These are phyloP conservation scores for Delichon dasypus DNA, from an alignment of 2,797 vertebrate species.

Conservation along the genomic window DNA sequence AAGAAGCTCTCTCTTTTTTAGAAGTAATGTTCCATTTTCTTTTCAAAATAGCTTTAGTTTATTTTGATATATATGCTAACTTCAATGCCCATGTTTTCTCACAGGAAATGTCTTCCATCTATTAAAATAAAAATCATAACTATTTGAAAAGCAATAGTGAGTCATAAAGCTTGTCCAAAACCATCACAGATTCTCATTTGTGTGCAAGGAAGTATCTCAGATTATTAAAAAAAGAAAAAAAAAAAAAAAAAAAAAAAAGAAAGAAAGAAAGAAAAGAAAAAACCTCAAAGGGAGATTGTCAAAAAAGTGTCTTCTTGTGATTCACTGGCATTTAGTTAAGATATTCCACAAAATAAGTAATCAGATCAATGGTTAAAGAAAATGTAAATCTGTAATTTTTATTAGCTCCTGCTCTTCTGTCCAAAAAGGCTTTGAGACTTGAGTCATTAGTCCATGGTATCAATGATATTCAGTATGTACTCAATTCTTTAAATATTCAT, in stretches of 20 bases:
- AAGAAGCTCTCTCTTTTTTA: background rate
- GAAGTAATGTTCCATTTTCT: background rate
- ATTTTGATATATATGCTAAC: background rate
- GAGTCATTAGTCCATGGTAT: fast-evolving
- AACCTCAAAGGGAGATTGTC: background rate
- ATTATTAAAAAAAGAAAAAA: background rate
- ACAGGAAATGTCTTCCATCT: background rate
- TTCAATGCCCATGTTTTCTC: background rate
- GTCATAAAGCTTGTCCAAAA: background rate
- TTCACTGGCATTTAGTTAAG: background rate
- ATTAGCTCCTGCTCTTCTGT: background rate
- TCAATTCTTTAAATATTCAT: background rate
- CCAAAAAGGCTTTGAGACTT: background rate
- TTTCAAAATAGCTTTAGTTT: background rate
- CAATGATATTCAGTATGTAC: background rate
- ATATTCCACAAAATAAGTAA: background rate
- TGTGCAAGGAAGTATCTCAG: background rate
- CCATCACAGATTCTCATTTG: background rate
- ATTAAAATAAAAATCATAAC: background rate
- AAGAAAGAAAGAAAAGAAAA: background rate
- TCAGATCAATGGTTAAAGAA: background rate
- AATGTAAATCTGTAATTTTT: background rate
- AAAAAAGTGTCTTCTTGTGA: background rate
- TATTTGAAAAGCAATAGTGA: background rate
- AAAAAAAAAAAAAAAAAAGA: background rate